Evolutionary conservation across 2,797 vertebrate genomes (phyloP).

Genomic region (Sebastes cheni): DNA sequence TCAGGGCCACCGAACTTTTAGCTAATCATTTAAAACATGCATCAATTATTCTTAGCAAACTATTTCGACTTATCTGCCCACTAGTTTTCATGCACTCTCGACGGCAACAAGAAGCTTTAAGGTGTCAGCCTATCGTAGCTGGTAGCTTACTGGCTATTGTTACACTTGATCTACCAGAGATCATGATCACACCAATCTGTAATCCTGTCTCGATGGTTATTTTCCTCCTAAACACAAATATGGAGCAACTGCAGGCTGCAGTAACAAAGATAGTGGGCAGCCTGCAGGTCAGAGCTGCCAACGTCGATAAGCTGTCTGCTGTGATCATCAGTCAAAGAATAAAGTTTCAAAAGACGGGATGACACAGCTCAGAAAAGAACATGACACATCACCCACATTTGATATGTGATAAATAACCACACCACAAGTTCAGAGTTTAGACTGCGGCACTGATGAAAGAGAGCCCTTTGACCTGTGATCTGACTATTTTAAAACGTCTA

Average conservation of each 20-base stretch:
- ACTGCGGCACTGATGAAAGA: constrained; percentile 7
- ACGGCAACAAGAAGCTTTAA: not conserved
- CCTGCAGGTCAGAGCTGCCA: not conserved
- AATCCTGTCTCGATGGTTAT: not conserved
- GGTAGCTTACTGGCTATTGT: not conserved
- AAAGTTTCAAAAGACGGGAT: constrained; percentile 32
- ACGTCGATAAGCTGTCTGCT: not conserved
- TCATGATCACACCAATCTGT: not conserved
- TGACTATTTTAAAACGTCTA: not conserved
- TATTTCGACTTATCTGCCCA: not conserved
- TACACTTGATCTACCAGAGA: not conserved
- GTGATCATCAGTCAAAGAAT: constrained; percentile 39
- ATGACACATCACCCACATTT: constrained; percentile 38
- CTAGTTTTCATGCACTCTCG: not conserved
- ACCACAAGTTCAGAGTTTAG: constrained; percentile 28
- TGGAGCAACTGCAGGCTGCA: not conserved
- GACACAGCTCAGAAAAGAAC: constrained; percentile 34
- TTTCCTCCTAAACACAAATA: not conserved
- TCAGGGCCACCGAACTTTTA: not conserved
- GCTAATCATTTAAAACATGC: not conserved
- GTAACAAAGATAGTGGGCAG: not conserved
- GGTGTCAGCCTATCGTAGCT: not conserved
- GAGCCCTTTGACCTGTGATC: constrained; percentile 7
- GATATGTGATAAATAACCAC: constrained; percentile 24
- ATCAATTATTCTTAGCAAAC: too few species aligned